Conservation (phyloP, 2,113 vertebrate genomes). For the Sylvia atricapilla region DNA sequence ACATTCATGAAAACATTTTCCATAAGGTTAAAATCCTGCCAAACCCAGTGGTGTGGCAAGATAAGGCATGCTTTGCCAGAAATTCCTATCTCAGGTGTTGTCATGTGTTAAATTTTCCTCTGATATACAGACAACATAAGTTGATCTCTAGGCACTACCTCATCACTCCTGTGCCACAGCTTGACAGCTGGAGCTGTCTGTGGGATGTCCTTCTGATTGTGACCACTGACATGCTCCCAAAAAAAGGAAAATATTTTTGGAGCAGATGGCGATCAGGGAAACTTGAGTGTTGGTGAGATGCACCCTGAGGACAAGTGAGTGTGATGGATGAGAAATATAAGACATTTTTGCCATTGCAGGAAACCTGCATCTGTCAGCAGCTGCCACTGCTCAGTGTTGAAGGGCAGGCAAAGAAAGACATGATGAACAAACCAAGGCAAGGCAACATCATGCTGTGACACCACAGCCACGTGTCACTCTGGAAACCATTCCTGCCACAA, state of each 20-base stretch:
- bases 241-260: not conserved
- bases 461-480: not conserved
- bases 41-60: not conserved
- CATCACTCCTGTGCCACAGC: not conserved
- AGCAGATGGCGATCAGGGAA: not conserved
- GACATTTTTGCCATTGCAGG: not conserved
- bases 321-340: not conserved
- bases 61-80: not conserved
- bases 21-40: not conserved
- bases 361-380: not conserved
- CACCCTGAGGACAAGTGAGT: not conserved
- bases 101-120: not conserved
- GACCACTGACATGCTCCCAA: not conserved
- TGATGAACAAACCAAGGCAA: not conserved
- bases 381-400: not conserved
- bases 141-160: not conserved
- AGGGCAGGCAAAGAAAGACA: not conserved
- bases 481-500: not conserved
- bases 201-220: not conserved
- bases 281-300: not conserved
- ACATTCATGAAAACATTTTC: not conserved
- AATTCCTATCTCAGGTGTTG: not conserved
- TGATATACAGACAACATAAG: not conserved
- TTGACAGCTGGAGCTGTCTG: not conserved
- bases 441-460: not conserved